Percentiles rank a stretch among this genome's conserved stretches.
phyloP scores from a whole-genome alignment of 1,140 invertebrate genomes.

The Eurosta solidaginis region DNA sequence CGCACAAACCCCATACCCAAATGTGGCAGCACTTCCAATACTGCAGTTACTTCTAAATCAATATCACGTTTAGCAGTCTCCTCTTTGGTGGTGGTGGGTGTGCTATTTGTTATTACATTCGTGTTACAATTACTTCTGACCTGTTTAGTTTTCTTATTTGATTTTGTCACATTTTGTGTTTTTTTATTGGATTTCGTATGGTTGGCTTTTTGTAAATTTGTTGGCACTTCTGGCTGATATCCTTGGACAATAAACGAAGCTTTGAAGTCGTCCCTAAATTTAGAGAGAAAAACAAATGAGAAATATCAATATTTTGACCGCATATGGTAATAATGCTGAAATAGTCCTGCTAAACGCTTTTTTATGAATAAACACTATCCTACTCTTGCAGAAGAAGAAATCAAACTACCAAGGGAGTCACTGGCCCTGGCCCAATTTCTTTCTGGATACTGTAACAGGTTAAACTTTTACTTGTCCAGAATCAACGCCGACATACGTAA shows the following conservation, averaged over 20 bases:
- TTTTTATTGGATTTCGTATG: background rate
- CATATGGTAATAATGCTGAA: no score
- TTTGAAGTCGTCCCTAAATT: constrained; percentile 65
- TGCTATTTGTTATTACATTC: no score
- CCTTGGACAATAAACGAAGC: constrained; percentile 58
- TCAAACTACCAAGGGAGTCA: no score
- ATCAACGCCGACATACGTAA: no score
- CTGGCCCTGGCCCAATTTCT: no score
- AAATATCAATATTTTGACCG: background rate
- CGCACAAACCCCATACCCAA: constrained; percentile 75
- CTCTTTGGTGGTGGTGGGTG: background rate
- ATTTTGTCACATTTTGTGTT: background rate
- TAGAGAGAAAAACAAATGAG: background rate
- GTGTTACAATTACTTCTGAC: no score
- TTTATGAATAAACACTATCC: no score
- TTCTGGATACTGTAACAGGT: no score
- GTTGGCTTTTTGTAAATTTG: background rate
- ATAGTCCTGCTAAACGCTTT: no score
- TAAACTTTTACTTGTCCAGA: no score
- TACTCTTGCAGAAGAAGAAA: no score
- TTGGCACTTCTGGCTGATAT: constrained; percentile 41
- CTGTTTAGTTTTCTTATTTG: background rate
- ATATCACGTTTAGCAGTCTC: constrained; percentile 40
- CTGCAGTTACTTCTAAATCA: constrained; percentile 49
- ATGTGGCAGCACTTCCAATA: constrained; percentile 75